A percentile compares a stretch with the other conserved stretches of the same genome.
Conservation (phyloP, 2,888 invertebrate species). For the Agrenia bidenticulata region DNA sequence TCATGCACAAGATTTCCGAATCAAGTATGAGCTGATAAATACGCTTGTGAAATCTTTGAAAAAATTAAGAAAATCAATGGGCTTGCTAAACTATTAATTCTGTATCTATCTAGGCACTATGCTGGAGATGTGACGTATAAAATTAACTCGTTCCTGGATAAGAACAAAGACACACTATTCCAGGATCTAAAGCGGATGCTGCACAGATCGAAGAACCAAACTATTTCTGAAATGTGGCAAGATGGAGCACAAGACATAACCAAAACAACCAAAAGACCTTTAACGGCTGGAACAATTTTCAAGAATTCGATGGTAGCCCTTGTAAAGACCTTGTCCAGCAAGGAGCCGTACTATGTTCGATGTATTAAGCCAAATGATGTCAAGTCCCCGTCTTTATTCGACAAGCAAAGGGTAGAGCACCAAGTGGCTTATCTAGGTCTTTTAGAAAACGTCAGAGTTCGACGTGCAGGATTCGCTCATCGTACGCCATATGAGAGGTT, state of each 20-base stretch:
- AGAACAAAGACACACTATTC: slow-evolving; percentile 94
- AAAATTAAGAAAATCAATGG: no score
- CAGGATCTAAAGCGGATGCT: slow-evolving; percentile 94
- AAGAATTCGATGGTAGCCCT: slow-evolving; percentile 91
- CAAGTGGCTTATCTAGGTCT: slow-evolving; percentile 57
- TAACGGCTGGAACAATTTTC: slow-evolving; percentile 91
- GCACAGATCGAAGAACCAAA: slow-evolving; percentile 75
- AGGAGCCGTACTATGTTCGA: slow-evolving; percentile 91
- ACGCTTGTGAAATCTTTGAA: no score
- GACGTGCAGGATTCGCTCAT: slow-evolving; percentile 96
- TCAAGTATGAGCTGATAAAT: slow-evolving; percentile 70
- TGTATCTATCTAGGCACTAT: slow-evolving; percentile 71
- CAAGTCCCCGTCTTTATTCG: slow-evolving; percentile 83
- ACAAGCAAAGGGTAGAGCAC: slow-evolving; percentile 70
- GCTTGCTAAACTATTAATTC: no score
- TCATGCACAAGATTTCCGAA: slow-evolving; percentile 76
- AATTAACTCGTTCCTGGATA: slow-evolving; percentile 89
- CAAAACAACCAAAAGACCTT: slow-evolving; percentile 90
- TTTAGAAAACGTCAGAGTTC: slow-evolving; percentile 66
- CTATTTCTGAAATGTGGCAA: slow-evolving; percentile 90
- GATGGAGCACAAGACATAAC: slow-evolving; percentile 89
- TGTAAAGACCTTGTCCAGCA: slow-evolving; percentile 81
- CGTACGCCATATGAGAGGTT: slow-evolving; percentile 84
- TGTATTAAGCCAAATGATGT: slow-evolving; percentile 97
- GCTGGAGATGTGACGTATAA: slow-evolving; percentile 95